Evolutionary conservation across 2,888 invertebrate genomes (phyloP).

Genomic region (Rhimphoctona megacephalus): DNA sequence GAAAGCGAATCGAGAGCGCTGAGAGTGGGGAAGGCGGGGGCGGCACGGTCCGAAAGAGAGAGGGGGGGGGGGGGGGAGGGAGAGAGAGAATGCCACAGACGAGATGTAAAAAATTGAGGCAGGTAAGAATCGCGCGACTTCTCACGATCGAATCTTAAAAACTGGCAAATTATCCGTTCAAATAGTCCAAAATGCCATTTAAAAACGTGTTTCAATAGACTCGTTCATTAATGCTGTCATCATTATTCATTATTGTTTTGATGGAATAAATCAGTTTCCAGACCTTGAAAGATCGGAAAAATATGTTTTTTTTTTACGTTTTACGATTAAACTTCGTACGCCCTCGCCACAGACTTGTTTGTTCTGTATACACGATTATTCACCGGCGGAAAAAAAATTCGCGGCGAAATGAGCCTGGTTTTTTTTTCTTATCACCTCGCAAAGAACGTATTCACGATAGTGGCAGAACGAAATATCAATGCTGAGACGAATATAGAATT

Average conservation of each 20-base stretch:
- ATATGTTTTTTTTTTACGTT: background rate
- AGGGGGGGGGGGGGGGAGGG: conserved; percentile 13
- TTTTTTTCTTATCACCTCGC: background rate
- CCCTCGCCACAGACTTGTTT: background rate
- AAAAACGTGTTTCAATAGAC: background rate
- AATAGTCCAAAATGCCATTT: background rate
- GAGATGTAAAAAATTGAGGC: conserved; percentile 66
- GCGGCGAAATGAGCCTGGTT: background rate
- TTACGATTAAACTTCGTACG: conserved; percentile 13
- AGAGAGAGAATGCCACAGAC: conserved; percentile 35
- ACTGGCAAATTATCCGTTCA: background rate
- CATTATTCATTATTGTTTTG: background rate
- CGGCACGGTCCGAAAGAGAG: background rate
- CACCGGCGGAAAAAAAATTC: background rate
- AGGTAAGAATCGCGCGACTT: conserved; percentile 53
- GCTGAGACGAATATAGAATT: background rate
- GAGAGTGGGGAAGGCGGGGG: background rate
- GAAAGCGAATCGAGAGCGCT: conserved; percentile 21
- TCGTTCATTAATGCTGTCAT: background rate
- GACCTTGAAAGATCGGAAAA: background rate
- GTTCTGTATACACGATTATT: background rate
- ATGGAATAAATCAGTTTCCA: background rate
- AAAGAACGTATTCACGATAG: background rate
- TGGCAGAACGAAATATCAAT: conserved; percentile 1
- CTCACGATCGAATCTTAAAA: background rate